Evolutionary conservation across 2,888 invertebrate genomes (phyloP).

Genomic region (Sclerodermus sp.): DNA sequence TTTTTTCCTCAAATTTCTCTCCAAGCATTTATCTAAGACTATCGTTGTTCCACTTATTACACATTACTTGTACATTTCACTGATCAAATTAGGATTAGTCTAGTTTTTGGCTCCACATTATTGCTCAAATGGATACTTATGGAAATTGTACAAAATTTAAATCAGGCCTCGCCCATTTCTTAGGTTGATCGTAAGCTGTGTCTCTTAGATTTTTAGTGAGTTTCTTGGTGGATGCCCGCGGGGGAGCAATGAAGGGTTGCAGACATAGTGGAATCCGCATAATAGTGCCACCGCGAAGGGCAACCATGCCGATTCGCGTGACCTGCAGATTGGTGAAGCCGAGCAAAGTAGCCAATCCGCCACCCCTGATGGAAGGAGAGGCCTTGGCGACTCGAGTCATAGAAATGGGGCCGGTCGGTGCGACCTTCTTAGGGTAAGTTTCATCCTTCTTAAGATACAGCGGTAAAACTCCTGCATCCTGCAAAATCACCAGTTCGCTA

Average conservation of each 20-base stretch:
- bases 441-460: too few species aligned
- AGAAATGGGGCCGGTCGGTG: conserved; percentile 94
- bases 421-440: conserved; percentile 89
- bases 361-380: conserved; percentile 97
- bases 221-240: conserved; percentile 98
- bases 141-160: too few species aligned
- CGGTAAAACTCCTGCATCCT: too few species aligned
- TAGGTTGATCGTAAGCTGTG: too few species aligned
- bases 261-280: conserved; percentile 96
- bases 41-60: too few species aligned
- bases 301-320: conserved; percentile 92
- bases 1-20: neutral
- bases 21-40: too few species aligned
- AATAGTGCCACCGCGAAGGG: conserved; percentile 94
- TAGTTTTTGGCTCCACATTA: too few species aligned
- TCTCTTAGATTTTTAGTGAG: conserved; percentile 88
- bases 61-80: too few species aligned
- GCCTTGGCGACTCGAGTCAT: conserved; percentile 92
- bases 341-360: conserved; percentile 79
- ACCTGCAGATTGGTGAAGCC: conserved; percentile 90
- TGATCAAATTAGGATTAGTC: too few species aligned
- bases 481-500: too few species aligned
- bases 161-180: too few species aligned
- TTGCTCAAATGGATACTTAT: too few species aligned
- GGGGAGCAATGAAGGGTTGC: conserved; percentile 98